Evolutionary conservation across 1,140 invertebrate genomes (phyloP).

Genomic region (Sycophaga agraensis): DNA sequence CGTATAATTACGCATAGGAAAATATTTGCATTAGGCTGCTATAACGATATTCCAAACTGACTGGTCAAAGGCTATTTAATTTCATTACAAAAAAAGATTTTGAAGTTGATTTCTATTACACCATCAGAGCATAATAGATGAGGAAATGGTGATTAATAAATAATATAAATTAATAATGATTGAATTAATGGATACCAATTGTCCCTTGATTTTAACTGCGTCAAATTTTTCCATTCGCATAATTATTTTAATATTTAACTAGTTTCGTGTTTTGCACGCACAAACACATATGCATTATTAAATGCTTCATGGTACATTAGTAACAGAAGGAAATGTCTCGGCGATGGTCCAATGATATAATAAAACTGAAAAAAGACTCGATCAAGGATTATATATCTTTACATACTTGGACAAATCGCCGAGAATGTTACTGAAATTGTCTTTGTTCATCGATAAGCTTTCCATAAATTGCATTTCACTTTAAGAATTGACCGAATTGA

Average conservation of each 20-base stretch:
- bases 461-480: constrained; percentile 2
- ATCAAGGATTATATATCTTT: too few species aligned
- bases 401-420: too few species aligned
- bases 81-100: not conserved
- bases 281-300: not conserved
- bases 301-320: constrained; percentile 5
- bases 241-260: constrained; percentile 6
- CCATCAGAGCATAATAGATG: not conserved
- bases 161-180: constrained; percentile 1
- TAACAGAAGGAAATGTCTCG: not conserved
- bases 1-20: constrained; percentile 6
- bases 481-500: constrained; percentile 20
- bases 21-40: constrained; percentile 7
- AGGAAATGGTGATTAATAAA: constrained; percentile 13
- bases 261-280: not conserved
- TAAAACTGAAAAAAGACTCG: not conserved
- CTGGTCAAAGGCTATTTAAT: constrained; percentile 5
- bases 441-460: not conserved
- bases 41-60: constrained; percentile 7
- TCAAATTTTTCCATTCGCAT: not conserved
- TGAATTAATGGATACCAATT: not conserved
- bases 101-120: not conserved
- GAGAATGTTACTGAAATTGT: not conserved
- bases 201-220: not conserved
- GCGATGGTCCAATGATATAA: not conserved